Evolutionary conservation across 2,113 vertebrate species (phyloP), one percentile per base, ranked within the genome.

Genomic region (Lepus europaeus): DNA sequence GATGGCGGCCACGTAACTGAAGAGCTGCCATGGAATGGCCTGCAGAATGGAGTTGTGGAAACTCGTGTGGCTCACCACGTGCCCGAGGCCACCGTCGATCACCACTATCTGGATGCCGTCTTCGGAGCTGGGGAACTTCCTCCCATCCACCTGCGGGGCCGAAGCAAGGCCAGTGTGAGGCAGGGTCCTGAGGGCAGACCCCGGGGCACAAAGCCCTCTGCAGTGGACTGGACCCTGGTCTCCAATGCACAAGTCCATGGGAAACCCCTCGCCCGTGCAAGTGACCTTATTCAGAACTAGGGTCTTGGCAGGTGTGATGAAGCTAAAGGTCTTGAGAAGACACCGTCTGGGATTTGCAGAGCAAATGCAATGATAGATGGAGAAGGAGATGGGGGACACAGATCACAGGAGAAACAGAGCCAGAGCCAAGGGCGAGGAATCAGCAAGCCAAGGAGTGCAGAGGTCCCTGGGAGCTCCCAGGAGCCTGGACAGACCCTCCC

Each of bases 41-140:
- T 99, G 99, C 2, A 99, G 98, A 33, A 99, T 97, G 16, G 98
- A 78, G 59, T 98, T 99, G 96, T 98, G 98, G 98, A 99, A 99
- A 66, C 96, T 96, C 29, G 95, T 97, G 72, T 93, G 98, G 68
- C 99, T 98, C 36, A 99, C 96, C 90, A 99, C 95, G n/a, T 98
- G 99, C 36, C 99, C 99, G 0, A 96, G 97, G 51, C 98, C 97
- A 1, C 99, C 99, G 0, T 99, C 99, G 3, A 99, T 98, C 66
- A 99, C 98, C 2, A 99, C 98, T 96, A 99, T 96, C 17, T 99
- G 99, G 92, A 99, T 97, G 0, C 99, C 99, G 0, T 99, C 99
- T 0, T 99, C 99, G 0, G 97, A 51, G 56, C 99, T 98, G 94
- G 98, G 98, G 90, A 98, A 97, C 97, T 98, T 99, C 95, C 93